Evolutionary conservation across 2,888 invertebrate genomes (phyloP).

Genomic region (Andrena bucephala): DNA sequence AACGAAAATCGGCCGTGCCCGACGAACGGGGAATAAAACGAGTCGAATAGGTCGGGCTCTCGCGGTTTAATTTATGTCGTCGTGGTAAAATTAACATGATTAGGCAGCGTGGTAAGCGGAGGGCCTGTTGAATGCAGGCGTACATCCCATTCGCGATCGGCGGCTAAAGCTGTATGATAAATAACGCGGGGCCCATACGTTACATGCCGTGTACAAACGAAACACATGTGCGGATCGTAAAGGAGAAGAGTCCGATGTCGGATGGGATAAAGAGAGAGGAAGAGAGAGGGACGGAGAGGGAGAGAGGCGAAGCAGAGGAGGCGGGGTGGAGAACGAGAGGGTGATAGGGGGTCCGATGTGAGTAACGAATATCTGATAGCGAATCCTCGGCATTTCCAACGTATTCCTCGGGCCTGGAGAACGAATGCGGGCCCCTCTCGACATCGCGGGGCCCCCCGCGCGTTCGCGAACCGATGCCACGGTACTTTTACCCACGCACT

Average conservation of each 20-base stretch:
- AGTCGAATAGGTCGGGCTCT: slow-evolving; percentile 32
- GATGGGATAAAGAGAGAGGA: slow-evolving; percentile 48
- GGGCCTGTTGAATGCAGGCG: slow-evolving; percentile 61
- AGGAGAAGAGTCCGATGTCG: slow-evolving; percentile 65
- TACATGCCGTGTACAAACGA: slow-evolving; percentile 72
- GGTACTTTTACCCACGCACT: slow-evolving; percentile 75
- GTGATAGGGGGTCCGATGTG: slow-evolving; percentile 62
- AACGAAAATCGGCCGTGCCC: slow-evolving; percentile 42
- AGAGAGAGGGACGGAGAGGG: slow-evolving; percentile 9
- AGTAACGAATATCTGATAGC: slow-evolving; percentile 79
- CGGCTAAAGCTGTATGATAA: slow-evolving; percentile 72
- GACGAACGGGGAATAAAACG: slow-evolving; percentile 34
- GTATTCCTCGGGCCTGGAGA: slow-evolving; percentile 67
- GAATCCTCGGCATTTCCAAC: slow-evolving; percentile 74
- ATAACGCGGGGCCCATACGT: slow-evolving; percentile 71
- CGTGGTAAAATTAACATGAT: slow-evolving; percentile 70
- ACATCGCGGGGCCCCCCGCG: slow-evolving; percentile 72
- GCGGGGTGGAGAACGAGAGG: slow-evolving; percentile 1
- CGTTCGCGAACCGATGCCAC: slow-evolving; percentile 65
- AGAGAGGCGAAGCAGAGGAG: neutral
- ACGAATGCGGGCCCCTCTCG: slow-evolving; percentile 76
- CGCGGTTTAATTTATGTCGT: slow-evolving; percentile 64
- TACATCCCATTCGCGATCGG: slow-evolving; percentile 70
- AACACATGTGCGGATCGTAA: slow-evolving; percentile 71
- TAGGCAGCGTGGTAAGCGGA: slow-evolving; percentile 63